Evolutionary conservation across 1,140 invertebrate species (phyloP).

Genomic region (Coelopa frigida): DNA sequence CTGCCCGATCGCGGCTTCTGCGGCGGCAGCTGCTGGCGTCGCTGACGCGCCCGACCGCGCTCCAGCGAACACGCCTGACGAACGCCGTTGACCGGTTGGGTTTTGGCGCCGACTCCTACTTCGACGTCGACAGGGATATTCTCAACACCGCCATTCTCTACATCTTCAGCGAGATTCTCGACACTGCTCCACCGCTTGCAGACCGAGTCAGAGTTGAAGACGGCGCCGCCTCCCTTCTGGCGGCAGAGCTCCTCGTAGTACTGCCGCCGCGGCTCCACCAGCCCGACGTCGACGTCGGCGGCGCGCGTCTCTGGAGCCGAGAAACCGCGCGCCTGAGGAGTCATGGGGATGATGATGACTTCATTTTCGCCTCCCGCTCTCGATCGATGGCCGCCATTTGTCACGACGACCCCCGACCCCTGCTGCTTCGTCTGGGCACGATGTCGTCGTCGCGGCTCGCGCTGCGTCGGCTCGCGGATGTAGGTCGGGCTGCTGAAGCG

Average conservation of each 20-base stretch:
- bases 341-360: not conserved
- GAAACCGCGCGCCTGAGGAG: constrained; percentile 28
- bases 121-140: not conserved
- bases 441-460: not conserved
- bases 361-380: not conserved
- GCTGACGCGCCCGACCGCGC: constrained; percentile 13
- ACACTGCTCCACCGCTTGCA: constrained; percentile 12
- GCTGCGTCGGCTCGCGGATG: constrained; percentile 24
- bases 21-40: constrained; percentile 25
- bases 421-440: not conserved
- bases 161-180: constrained; percentile 8
- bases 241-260: constrained; percentile 36
- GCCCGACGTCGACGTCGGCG: constrained; percentile 30
- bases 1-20: constrained; percentile 22
- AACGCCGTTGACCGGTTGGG: not conserved
- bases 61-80: constrained; percentile 34
- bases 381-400: not conserved
- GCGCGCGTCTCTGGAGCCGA: constrained; percentile 38
- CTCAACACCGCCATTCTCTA: too few species aligned
- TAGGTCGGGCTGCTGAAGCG: constrained; percentile 33
- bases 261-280: constrained; percentile 32
- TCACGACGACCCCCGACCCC: not conserved
- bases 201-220: too few species aligned
- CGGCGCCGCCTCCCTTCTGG: too few species aligned
- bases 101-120: not conserved